These are phyloP conservation scores for Zeugodacus cucurbitae DNA, from an alignment of 1,140 invertebrate species.

Conservation along the genomic window DNA sequence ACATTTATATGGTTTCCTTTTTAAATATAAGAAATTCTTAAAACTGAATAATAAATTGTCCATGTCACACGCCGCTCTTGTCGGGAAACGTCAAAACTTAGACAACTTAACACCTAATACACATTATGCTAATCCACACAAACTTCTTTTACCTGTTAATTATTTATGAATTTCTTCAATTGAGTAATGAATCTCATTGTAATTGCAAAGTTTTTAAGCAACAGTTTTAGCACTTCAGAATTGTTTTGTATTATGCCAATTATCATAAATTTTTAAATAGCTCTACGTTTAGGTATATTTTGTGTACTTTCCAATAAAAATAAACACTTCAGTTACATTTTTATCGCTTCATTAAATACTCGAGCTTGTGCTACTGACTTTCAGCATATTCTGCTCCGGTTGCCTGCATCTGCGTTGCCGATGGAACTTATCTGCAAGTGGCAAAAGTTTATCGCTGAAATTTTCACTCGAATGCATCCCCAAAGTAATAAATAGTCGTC, in stretches of 20 bases:
- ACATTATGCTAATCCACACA: no score
- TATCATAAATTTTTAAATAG: not conserved
- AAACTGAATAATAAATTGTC: no score
- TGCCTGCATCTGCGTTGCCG: not conserved
- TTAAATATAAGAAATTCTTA: no score
- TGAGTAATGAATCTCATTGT: no score
- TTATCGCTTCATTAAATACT: not conserved
- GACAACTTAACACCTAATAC: no score
- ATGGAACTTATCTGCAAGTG: conserved; percentile 16
- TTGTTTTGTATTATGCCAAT: not conserved
- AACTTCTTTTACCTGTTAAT: no score
- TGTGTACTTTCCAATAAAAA: not conserved
- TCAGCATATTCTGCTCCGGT: not conserved
- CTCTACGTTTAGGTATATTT: not conserved
- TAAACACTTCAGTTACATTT: not conserved
- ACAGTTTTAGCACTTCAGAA: not conserved
- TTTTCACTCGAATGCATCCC: conserved; percentile 19
- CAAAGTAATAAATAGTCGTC: not conserved
- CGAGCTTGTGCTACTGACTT: not conserved
- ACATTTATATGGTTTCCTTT: no score
- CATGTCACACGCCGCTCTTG: no score
- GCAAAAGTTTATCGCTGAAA: conserved; percentile 33
- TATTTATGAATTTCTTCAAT: no score
- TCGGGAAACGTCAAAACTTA: no score
- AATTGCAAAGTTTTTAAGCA: no score